Evolutionary conservation across 2,797 vertebrate genomes (phyloP), one percentile per base, ranked within the genome.

Genomic region (Gymnocypris eckloni): DNA sequence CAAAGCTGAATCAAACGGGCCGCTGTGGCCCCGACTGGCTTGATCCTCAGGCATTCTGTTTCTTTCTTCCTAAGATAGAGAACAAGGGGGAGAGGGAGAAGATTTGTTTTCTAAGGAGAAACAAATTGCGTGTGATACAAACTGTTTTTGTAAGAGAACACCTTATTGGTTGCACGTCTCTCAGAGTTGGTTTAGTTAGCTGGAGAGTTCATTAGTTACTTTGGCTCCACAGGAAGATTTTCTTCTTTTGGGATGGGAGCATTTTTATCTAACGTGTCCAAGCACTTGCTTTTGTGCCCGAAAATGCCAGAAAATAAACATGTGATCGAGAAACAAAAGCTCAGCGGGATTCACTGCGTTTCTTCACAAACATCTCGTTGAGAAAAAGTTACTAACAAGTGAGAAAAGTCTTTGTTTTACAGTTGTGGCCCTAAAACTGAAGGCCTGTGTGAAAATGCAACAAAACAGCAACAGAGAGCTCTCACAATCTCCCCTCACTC

Each of bases 1-100:
- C 94, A 95, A 95, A 95, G 94, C 92, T 86, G 92, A 92, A 92
- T 94, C 95, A 94, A 95, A 95, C 93, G 90, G 92, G 92, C 93
- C 92, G 94, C 90, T 90, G 87, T 92, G 91, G 92, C 89, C 93
- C 93, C 90, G 91, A 89, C 88, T 92, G 92, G 92, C 90, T 92
- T 89, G 88, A 92, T 95, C 94, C 94, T 95, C 92, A 94, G 93
- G 91, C 93, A 93, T 95, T 92, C 92, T 88, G 86, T 25, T 71
- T 83, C 67, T 88, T 79, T 78, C 41, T 56, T 69, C 66, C 69
- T 52, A 37, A 82, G 69, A 79, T 11, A 13, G 33, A 56, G 73
- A 59, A 67, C 8, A 71, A 79, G 37, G 28, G 72, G 25, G 41
- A 50, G 66, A 83, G 41, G 25, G 15, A 87, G 66, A 45, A 76